These are phyloP conservation scores for Bagarius yarrelli DNA, from an alignment of 2,113 vertebrate genomes.

Conservation along the genomic window DNA sequence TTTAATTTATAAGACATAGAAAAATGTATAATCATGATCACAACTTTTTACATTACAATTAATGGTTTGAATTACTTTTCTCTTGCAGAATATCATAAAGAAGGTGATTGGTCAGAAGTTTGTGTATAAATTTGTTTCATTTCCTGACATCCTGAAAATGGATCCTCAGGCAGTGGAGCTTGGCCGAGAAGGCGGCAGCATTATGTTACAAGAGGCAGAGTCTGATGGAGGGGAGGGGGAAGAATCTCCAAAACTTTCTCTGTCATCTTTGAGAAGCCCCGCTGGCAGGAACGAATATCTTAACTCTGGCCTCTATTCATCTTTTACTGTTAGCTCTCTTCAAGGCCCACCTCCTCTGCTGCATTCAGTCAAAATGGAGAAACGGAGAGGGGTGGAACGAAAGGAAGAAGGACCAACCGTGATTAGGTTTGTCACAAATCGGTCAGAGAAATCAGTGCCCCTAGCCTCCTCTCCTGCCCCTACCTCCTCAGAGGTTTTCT, in stretches of 20 bases:
- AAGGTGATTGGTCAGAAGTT: slow-evolving; percentile 91
- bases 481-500: slow-evolving; percentile 78
- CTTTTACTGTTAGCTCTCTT: slow-evolving; percentile 86
- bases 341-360: slow-evolving; percentile 76
- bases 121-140: slow-evolving; percentile 91
- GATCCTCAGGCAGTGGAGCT: slow-evolving; percentile 82
- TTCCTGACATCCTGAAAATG: slow-evolving; percentile 88
- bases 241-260: slow-evolving; percentile 75
- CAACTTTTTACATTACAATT: neutral
- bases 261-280: slow-evolving; percentile 74
- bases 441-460: slow-evolving; percentile 77
- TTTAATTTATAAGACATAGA: too few relatives aligned
- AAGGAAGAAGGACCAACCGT: slow-evolving; percentile 85
- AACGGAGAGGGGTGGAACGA: slow-evolving; percentile 56
- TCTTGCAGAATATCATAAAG: slow-evolving; percentile 86
- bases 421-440: slow-evolving; percentile 90
- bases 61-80: slow-evolving; percentile 35
- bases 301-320: slow-evolving; percentile 86
- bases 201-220: slow-evolving; percentile 82
- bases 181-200: slow-evolving; percentile 76
- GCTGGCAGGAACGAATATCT: slow-evolving; percentile 82
- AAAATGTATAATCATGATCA: too few relatives aligned
- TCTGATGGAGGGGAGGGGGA: slow-evolving; percentile 63
- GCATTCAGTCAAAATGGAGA: slow-evolving; percentile 86
- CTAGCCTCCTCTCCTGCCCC: slow-evolving; percentile 74